These are phyloP conservation scores for Xiphydria camelus DNA, from an alignment of 2,888 invertebrate genomes.

Conservation along the genomic window DNA sequence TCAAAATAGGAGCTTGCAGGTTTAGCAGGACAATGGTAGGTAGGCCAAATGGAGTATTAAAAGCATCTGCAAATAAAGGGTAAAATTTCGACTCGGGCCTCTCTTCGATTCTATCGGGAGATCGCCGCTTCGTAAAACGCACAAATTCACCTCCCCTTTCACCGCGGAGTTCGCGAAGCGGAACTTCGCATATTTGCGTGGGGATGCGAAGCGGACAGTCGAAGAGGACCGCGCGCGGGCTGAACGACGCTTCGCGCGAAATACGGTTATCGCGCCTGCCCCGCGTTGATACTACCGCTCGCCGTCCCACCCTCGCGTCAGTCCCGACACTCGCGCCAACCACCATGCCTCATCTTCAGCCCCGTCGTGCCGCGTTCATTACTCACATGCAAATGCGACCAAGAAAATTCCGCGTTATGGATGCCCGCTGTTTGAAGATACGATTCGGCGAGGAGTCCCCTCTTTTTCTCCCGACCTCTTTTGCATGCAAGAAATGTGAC, in stretches of 20 bases:
- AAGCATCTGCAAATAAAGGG: too few species aligned
- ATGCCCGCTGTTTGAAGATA: conserved; percentile 13
- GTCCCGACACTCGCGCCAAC: conserved; percentile 7
- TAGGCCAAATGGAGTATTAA: too few species aligned
- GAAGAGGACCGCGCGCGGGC: conserved; percentile 14
- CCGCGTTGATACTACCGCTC: conserved; percentile 33
- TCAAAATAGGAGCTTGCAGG: too few species aligned
- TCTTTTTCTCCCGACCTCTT: neutral
- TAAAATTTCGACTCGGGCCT: too few species aligned
- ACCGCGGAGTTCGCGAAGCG: neutral
- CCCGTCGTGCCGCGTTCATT: conserved; percentile 31
- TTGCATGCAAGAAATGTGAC: neutral
- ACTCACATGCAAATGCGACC: conserved; percentile 34
- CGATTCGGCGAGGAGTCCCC: conserved; percentile 4
- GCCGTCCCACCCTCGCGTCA: conserved; percentile 9
- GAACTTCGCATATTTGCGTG: neutral
- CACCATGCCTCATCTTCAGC: conserved; percentile 26
- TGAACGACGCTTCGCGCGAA: conserved; percentile 41
- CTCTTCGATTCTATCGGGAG: too few species aligned
- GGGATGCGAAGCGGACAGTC: neutral
- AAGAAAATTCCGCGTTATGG: conserved; percentile 7
- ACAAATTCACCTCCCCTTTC: too few species aligned
- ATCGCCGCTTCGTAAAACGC: too few species aligned
- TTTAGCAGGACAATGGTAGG: too few species aligned
- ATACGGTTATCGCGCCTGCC: conserved; percentile 45